Conservation (phyloP, 2,113 vertebrate species). For the Megalops atlanticus region DNA sequence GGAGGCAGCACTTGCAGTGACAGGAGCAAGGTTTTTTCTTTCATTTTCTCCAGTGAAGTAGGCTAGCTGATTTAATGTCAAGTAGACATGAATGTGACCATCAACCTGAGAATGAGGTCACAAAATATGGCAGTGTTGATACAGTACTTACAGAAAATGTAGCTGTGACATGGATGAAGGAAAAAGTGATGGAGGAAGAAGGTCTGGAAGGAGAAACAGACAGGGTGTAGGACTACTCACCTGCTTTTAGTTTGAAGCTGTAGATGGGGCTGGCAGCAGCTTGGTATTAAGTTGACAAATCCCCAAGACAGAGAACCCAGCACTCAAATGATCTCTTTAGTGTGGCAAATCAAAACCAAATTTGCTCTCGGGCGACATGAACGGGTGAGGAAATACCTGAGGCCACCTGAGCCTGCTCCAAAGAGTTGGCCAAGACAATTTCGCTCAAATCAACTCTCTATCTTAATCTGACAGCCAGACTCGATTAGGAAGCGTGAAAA, state of each 20-base stretch:
- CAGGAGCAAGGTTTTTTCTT: background rate
- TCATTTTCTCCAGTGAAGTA: background rate
- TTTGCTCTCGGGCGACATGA: conserved; percentile 56
- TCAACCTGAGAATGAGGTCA: background rate
- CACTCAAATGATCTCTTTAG: conserved; percentile 67
- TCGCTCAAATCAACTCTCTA: conserved; percentile 77
- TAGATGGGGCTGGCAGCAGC: conserved; percentile 56
- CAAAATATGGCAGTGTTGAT: background rate
- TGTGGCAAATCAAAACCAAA: conserved; percentile 66
- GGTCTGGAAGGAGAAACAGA: background rate
- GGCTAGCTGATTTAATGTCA: background rate
- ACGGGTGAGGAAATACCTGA: conserved; percentile 62
- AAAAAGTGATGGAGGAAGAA: background rate
- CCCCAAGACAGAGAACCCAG: conserved; percentile 62
- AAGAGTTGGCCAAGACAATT: conserved; percentile 74
- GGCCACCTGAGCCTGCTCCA: conserved; percentile 72
- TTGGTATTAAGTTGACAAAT: conserved; percentile 65
- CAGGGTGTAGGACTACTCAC: too few species aligned
- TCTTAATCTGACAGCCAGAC: conserved; percentile 83
- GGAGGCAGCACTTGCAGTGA: background rate
- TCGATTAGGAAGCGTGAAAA: conserved; percentile 77
- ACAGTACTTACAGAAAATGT: background rate
- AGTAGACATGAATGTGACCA: conserved; percentile 1
- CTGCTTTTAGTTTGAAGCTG: conserved; percentile 57
- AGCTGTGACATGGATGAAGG: background rate